Evolutionary conservation across 2,888 invertebrate genomes (phyloP).

Genomic region (Bombylius discolor): DNA sequence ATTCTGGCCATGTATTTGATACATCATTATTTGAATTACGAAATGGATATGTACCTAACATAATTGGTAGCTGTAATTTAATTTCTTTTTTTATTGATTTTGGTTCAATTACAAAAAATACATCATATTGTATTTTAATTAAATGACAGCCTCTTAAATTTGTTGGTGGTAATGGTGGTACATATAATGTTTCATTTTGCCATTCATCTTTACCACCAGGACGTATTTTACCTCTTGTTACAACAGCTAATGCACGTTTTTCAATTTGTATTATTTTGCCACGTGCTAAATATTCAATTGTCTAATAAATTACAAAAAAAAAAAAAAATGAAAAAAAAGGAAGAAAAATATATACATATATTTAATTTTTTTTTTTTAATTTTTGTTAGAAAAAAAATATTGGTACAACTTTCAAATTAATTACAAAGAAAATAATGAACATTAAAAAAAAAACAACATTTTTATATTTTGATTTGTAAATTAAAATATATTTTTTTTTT

Average conservation of each 20-base stretch:
- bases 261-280: conserved; percentile 79
- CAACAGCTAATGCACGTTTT: conserved; percentile 67
- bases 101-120: conserved; percentile 82
- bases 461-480: no score
- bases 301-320: conserved; percentile 38
- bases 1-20: conserved; percentile 43
- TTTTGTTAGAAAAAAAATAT: no score
- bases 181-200: conserved; percentile 78
- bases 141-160: conserved; percentile 87
- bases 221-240: conserved; percentile 67
- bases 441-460: no score
- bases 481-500: no score
- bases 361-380: no score
- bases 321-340: neutral
- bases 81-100: conserved; percentile 86
- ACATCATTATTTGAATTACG: conserved; percentile 49
- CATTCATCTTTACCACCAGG: conserved; percentile 72
- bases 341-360: no score
- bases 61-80: conserved; percentile 79
- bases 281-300: conserved; percentile 76
- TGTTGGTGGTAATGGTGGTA: conserved; percentile 88
- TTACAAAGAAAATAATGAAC: no score
- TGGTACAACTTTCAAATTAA: no score
- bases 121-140: conserved; percentile 85
- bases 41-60: conserved; percentile 84